Percentiles rank a stretch among this genome's conserved stretches.
phyloP scores from a whole-genome alignment of 2,113 vertebrate genomes.

The Speoplatyrhinus poulsoni region DNA sequence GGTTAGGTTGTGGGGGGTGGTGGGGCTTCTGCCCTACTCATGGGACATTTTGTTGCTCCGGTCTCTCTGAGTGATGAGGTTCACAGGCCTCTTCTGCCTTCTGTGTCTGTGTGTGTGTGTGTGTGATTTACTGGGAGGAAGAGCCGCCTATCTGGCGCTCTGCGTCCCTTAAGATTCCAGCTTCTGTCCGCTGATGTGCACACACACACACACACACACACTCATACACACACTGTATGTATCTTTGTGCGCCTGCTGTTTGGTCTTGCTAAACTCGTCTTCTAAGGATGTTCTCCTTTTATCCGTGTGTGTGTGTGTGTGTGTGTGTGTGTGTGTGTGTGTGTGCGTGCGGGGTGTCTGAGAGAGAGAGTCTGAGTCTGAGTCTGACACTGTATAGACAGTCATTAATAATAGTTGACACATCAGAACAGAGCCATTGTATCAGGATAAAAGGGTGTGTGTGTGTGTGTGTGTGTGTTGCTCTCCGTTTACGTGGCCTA shows the following conservation, averaged over 20 bases:
- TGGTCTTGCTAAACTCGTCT: no score
- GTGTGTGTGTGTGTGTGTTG: slow-evolving; percentile 41
- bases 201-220: slow-evolving; percentile 7
- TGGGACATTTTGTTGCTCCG: slow-evolving; percentile 49
- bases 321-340: no score
- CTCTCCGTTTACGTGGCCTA: slow-evolving; percentile 40
- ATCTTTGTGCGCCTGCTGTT: no score
- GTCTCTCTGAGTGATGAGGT: slow-evolving; percentile 63
- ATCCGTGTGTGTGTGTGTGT: no score
- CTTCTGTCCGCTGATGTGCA: slow-evolving; percentile 28
- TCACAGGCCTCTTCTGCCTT: slow-evolving; percentile 50
- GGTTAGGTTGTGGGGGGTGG: slow-evolving; percentile 32
- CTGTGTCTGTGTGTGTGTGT: slow-evolving; percentile 30
- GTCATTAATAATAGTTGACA: slow-evolving; percentile 72
- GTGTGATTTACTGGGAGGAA: slow-evolving; percentile 54
- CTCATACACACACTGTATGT: slow-evolving; percentile 8
- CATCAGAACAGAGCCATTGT: slow-evolving; percentile 60
- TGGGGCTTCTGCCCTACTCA: slow-evolving; percentile 12
- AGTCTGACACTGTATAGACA: slow-evolving; percentile 19
- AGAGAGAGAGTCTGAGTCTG: no score
- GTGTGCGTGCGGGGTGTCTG: no score
- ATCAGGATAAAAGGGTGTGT: slow-evolving; percentile 44
- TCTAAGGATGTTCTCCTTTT: no score
- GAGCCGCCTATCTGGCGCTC: slow-evolving; percentile 44
- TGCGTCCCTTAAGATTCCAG: slow-evolving; percentile 41